Percentiles rank a stretch among this genome's conserved stretches.
Conservation (phyloP, 92 coral and sea anemone genomes). For the Porites divaricata region DNA sequence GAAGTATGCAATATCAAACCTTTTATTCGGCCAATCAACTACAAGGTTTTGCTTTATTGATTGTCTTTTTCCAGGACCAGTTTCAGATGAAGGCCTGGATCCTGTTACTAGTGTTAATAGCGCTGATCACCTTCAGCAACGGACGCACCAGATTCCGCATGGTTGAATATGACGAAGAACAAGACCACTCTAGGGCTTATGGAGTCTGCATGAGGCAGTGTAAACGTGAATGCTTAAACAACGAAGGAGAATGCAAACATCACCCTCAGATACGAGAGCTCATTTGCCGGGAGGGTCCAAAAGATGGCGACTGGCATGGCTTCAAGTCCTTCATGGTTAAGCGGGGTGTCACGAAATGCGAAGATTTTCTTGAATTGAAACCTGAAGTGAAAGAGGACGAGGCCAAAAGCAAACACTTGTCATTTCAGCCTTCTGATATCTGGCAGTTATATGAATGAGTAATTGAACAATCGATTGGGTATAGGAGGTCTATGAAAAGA, state of each 20-base stretch:
- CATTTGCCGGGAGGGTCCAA: neutral
- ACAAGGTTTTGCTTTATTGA: too few species aligned
- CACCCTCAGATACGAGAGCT: neutral
- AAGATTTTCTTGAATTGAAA: too few species aligned
- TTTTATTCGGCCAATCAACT: too few species aligned
- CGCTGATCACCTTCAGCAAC: conserved; percentile 13
- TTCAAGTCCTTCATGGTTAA: neutral
- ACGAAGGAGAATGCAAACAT: too few species aligned
- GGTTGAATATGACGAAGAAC: neutral
- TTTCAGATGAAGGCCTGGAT: conserved; percentile 28
- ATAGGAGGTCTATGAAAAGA: too few species aligned
- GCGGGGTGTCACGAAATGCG: too few species aligned
- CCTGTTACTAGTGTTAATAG: conserved; percentile 1
- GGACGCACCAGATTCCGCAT: conserved; percentile 33
- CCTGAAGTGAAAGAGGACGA: neutral
- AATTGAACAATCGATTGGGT: neutral
- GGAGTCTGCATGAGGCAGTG: neutral
- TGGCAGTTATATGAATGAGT: conserved; percentile 8
- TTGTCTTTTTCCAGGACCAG: neutral
- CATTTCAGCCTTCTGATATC: conserved; percentile 9
- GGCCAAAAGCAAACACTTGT: neutral
- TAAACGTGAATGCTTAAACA: neutral
- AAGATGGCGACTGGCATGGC: neutral
- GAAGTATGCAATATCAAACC: too few species aligned
- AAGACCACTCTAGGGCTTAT: neutral